Base-by-base conservation (phyloP, 2,797 vertebrate genomes). In the Pelochelys cantorii region DNA sequence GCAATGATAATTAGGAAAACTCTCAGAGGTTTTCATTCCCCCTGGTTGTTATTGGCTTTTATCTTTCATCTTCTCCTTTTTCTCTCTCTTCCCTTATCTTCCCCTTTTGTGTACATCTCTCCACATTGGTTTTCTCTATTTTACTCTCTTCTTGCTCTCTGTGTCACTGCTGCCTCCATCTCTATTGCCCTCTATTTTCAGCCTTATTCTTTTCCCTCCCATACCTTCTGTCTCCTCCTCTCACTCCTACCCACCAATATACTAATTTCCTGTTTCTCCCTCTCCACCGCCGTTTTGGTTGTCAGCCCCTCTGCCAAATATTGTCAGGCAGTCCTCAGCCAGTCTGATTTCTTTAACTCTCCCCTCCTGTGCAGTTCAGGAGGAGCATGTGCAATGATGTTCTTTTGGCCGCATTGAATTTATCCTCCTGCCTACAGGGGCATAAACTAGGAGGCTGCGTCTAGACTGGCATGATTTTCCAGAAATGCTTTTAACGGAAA, bases 361-460 rank as follows among this genome's bases (percentile, higher is more conserved):
- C 11, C 57, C n/a, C 25, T 68, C 62, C 62, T 68, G 62, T 68
- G 0, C 2, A n/a, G 68, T 7, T 54, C 4, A 14, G 0, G 15
- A 62, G 22, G 75, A 81, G 37, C 7, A 11, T 1, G 1, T 25
- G 3, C 17, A 53, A 11, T 3, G 48, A 0, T 0, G 0, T 11
- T 9, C 54, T 82, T 48, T 31, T 86, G 68, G 2, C 48, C 1
- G 0, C 8, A 1, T 14, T 85, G 25, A 2, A 23, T 79, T 25
- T 12, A 18, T 52, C 89, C 78, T 4, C 9, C n/a, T 79, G 5
- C 56, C 79, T 13, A 11, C 37, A 20, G 11, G 78, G 9, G 6
- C n/a, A 71, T 37, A 22, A 71, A 71, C 65, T 71, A 20, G 17
- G 37, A 5, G 37, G 37, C 37, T 37, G 37, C 5, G 37, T 37